Conservation (phyloP, 2,888 invertebrate species). For the Caenorhabditis auriculariae region DNA sequence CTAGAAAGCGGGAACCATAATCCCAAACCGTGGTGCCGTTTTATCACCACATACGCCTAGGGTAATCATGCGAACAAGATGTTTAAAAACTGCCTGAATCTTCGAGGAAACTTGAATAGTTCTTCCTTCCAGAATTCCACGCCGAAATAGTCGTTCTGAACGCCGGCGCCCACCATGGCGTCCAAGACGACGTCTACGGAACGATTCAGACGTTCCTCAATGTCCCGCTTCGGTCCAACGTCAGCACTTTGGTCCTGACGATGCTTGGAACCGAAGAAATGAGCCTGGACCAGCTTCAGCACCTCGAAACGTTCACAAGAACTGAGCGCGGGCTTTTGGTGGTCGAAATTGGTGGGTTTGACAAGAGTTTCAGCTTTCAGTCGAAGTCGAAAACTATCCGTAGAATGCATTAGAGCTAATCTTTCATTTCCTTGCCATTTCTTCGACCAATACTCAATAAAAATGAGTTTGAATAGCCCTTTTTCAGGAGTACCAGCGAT, state of each 20-base stretch:
- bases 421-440: not conserved
- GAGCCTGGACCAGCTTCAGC: constrained; percentile 31
- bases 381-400: not conserved
- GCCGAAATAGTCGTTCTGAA: constrained; percentile 5
- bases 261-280: constrained; percentile 23
- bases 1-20: too few relatives aligned
- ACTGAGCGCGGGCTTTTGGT: constrained; percentile 28
- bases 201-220: not conserved
- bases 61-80: too few relatives aligned
- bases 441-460: not conserved
- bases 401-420: not conserved
- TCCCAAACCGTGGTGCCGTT: too few relatives aligned
- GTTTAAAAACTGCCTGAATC: too few relatives aligned
- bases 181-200: not conserved
- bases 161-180: not conserved
- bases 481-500: constrained; percentile 29
- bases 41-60: too few relatives aligned
- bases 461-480: not conserved
- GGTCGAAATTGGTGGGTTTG: constrained; percentile 37
- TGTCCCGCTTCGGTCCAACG: constrained; percentile 6
- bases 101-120: constrained; percentile 2
- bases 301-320: constrained; percentile 29
- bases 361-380: not conserved
- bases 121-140: constrained; percentile 4
- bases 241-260: constrained; percentile 29